Percentiles rank a stretch among this genome's conserved stretches.
These are phyloP conservation scores for Drosophila oshimai DNA, from an alignment of 1,140 invertebrate species.

Conservation along the genomic window DNA sequence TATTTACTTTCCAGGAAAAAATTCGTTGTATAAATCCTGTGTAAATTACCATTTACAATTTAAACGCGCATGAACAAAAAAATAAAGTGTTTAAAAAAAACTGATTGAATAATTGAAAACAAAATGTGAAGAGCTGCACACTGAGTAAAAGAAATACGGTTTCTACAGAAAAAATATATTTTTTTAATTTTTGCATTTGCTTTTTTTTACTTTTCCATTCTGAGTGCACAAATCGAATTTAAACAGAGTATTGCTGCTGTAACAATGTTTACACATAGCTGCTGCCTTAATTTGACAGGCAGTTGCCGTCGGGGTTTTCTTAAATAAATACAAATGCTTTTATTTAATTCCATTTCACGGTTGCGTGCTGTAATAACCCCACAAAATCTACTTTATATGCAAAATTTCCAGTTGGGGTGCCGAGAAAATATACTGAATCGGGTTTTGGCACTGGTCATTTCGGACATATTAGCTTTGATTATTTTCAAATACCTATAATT, in stretches of 20 bases:
- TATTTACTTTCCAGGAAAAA: neutral
- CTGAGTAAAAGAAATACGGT: neutral
- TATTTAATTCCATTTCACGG: constrained; percentile 11
- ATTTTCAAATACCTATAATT: constrained; percentile 57
- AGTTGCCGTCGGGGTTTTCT: constrained; percentile 12
- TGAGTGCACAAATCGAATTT: neutral
- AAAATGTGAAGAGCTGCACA: neutral
- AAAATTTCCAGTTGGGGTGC: constrained; percentile 12
- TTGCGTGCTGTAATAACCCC: constrained; percentile 29
- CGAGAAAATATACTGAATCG: constrained; percentile 3
- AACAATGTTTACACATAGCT: neutral
- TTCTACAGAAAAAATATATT: neutral
- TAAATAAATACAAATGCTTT: constrained; percentile 23
- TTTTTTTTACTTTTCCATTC: constrained; percentile 6
- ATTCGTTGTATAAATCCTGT: constrained; percentile 22
- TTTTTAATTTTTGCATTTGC: neutral
- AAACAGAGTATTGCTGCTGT: neutral
- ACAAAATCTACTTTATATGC: constrained; percentile 4
- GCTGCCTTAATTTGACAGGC: constrained; percentile 19
- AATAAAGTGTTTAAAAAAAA: constrained; percentile 24
- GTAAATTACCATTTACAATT: constrained; percentile 58
- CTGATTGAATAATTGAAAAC: constrained; percentile 21
- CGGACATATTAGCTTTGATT: constrained; percentile 48
- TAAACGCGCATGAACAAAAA: constrained; percentile 19
- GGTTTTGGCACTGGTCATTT: constrained; percentile 4